phyloP scores from a whole-genome alignment of 2,888 invertebrate species.

The Agrotis ipsilon region DNA sequence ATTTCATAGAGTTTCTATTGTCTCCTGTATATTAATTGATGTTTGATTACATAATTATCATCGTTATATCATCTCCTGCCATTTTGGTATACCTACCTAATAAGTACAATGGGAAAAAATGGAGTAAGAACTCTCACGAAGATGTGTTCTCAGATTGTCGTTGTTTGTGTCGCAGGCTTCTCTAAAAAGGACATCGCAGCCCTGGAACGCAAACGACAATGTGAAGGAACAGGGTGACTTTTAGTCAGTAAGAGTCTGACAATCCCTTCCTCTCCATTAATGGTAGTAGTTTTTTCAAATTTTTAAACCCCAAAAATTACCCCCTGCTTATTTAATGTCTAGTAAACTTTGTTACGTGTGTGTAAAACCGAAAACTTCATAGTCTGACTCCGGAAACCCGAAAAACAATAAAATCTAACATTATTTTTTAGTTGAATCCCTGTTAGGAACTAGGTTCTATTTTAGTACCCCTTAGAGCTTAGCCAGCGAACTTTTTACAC shows the following conservation, averaged over 20 bases:
- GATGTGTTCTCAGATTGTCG: too few relatives aligned
- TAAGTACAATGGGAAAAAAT: too few relatives aligned
- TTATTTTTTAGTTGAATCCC: slow-evolving; percentile 38
- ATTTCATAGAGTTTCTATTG: not conserved
- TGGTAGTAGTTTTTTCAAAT: too few relatives aligned
- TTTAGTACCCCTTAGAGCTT: slow-evolving; percentile 81
- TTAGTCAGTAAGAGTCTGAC: too few relatives aligned
- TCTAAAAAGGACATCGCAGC: too few relatives aligned
- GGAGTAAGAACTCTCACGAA: too few relatives aligned
- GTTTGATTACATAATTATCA: not conserved
- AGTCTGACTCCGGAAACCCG: not conserved
- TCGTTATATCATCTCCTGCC: too few relatives aligned
- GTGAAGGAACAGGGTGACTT: too few relatives aligned
- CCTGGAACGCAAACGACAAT: too few relatives aligned
- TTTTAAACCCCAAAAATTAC: too few relatives aligned
- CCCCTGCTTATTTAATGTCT: not conserved
- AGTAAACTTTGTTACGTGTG: not conserved
- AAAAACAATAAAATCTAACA: slow-evolving; percentile 38
- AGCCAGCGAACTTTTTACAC: slow-evolving; percentile 75
- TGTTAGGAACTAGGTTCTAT: slow-evolving; percentile 55
- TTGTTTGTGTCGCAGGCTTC: too few relatives aligned
- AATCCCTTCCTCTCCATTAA: too few relatives aligned
- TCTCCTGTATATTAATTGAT: not conserved
- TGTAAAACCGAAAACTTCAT: not conserved
- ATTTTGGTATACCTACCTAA: not conserved